Evolutionary conservation across 2,113 vertebrate genomes (phyloP).

Genomic region (Ahaetulla prasina): DNA sequence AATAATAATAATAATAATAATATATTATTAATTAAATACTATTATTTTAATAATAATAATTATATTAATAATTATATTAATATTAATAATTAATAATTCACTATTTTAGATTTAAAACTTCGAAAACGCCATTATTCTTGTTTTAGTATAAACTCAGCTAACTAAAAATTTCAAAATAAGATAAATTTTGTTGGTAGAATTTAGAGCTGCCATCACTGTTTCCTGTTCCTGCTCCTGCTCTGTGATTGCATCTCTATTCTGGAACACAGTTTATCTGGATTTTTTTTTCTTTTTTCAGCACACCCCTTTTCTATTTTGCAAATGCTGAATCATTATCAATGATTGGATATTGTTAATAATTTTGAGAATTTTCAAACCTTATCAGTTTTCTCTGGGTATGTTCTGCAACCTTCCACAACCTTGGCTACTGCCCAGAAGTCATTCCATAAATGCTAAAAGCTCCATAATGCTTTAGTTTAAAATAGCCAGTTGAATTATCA

Average conservation of each 20-base stretch:
- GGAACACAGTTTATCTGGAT: not conserved
- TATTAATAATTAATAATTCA: too few species aligned
- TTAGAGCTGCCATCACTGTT: not conserved
- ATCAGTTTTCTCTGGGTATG: not conserved
- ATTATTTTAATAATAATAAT: too few species aligned
- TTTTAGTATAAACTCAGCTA: not conserved
- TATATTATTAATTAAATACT: too few species aligned
- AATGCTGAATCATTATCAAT: not conserved
- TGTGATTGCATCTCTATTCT: not conserved
- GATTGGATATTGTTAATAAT: not conserved
- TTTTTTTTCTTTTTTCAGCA: not conserved
- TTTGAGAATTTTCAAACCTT: not conserved
- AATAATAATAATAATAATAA: too few species aligned
- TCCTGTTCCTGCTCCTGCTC: not conserved
- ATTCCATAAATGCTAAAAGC: conserved; percentile 1
- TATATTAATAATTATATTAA: too few species aligned
- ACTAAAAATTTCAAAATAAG: not conserved
- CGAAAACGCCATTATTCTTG: not conserved
- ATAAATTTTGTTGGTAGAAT: not conserved
- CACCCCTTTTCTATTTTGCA: not conserved
- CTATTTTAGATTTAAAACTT: not conserved
- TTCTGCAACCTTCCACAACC: not conserved
- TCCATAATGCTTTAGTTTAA: conserved; percentile 22
- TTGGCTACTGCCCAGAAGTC: conserved; percentile 4
- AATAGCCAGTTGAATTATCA: conserved; percentile 26